Evolutionary conservation across 1,140 invertebrate species (phyloP).

Genomic region (Diprion similis): DNA sequence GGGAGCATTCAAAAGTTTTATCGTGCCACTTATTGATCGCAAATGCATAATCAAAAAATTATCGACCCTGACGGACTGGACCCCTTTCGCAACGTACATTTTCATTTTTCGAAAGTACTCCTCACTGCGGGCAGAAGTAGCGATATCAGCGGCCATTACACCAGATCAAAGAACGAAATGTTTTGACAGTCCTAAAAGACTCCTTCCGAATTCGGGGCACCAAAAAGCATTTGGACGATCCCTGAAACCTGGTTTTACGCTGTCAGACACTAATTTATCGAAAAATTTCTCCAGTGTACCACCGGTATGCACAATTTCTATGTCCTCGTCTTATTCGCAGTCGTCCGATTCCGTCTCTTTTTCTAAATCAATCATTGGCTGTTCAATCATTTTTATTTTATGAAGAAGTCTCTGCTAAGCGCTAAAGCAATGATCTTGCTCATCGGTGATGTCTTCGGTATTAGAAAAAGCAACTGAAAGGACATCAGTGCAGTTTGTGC

Average conservation of each 20-base stretch:
- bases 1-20: conserved; percentile 21
- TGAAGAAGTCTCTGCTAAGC: conserved; percentile 19
- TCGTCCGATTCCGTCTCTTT: conserved; percentile 8
- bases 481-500: conserved; percentile 15
- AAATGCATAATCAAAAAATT: conserved; percentile 29
- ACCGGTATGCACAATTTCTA: conserved; percentile 10
- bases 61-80: conserved; percentile 19
- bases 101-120: conserved; percentile 31
- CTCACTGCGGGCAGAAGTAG: conserved; percentile 31
- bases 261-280: conserved; percentile 18
- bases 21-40: conserved; percentile 16
- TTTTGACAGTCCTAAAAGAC: conserved; percentile 23
- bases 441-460: conserved; percentile 22
- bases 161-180: conserved; percentile 28
- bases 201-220: conserved; percentile 19
- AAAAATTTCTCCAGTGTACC: conserved; percentile 19
- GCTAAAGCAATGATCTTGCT: conserved; percentile 18
- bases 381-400: not conserved
- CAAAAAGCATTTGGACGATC: conserved; percentile 25
- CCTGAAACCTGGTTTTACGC: conserved; percentile 8
- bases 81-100: conserved; percentile 22
- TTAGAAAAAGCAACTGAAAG: conserved; percentile 21
- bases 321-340: conserved; percentile 13
- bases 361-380: not conserved
- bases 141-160: conserved; percentile 19